Evolutionary conservation across 2,888 invertebrate genomes (phyloP), one percentile per base, ranked within the genome.

Genomic region (Drosophila engyochracea): DNA sequence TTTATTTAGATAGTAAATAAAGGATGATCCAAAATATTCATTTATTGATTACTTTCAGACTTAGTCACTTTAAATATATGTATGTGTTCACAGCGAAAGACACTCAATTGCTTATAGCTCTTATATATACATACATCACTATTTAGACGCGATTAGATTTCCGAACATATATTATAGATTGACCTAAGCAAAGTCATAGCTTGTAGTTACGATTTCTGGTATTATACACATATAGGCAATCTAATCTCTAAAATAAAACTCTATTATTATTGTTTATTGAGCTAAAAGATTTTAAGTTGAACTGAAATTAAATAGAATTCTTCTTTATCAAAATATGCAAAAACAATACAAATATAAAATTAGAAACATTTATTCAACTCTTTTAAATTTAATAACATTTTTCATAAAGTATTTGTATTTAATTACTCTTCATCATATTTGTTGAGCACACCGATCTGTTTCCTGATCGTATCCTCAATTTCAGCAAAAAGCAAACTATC

Each of bases 391-490:
- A 33, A 30, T 58, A 44, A 4, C 28, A 35, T 47, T 55, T 37
- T 31, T 44, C 4, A 55, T 47, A 31, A 19, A 28, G 37, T 55
- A 25, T 19, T 47, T 16, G 33, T 25, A n/a, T 53, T 30, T 16
- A 19, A 59, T 69, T 65, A 82, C 52, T 84, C 37, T 61, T 89
- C 87, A 37, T 89, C 88, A 49, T 57, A 85, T 60, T 89, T 75
- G 30, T 89, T 89, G 0, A 89, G 78, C 37, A 81, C 85, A 25
- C 83, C 88, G 37, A 97, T 85, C 93, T 96, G 96, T 60, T 94
- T 94, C 68, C 97, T 94, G 90, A 97, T 94, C 52, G 95, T 95
- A 90, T 97, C 97, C 91, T 96, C 95, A 70, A 97, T 94, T 86
- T 95, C 95, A 0, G 97, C 96, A 74, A 97, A 93, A 19, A 96